Base-by-base conservation (phyloP, 2,888 invertebrate genomes). In the Cryptocephalus moraei region DNA sequence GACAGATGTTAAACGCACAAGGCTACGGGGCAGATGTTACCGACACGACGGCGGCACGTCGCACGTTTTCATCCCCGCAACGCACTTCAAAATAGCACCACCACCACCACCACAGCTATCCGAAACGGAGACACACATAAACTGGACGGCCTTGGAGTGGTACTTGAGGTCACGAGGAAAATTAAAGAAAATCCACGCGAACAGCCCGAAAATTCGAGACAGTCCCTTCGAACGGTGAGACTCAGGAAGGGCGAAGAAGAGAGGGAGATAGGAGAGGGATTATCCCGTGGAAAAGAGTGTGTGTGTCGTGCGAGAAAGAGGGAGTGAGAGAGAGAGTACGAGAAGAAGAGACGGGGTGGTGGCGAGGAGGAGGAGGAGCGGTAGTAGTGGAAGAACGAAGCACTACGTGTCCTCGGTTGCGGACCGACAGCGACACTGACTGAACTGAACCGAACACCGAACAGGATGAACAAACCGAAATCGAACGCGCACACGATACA, bases 71-170 rank as follows among this genome's bases (percentile, higher is more conserved):
- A 42, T 13, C n/a, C 22, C n/a, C 32, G 22, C 10, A 42, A 12
- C 12, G 6, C 11, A 36, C 12, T 11, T 12, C 6, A 12, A 22
- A 46, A 45, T 44, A 49, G 40, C 41, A 38, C 44, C 43, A 48
- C 44, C 39, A 44, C 47, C 4, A 2, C 4, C 36, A 36, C 4
- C 36, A 36, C 36, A 36, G 22, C 22, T 36, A 36, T 36, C 32
- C 42, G 33, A 32, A 32, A 31, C 11, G 31, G 8, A 22, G 36
- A 36, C 36, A 36, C 36, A 43, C 36, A 38, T 33, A 43, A 49
- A 49, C 46, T 43, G 32, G 51, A 39, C 36, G 51, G 45, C 51
- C 51, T 51, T 51, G 51, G 40, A 48, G 41, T 40, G 8, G 41
- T 22, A 22, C 10, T 39, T 31, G 45, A 49, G 33, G 40, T 49